phyloP scores from a whole-genome alignment of 2,797 vertebrate species.

The Aldrovandia affinis region DNA sequence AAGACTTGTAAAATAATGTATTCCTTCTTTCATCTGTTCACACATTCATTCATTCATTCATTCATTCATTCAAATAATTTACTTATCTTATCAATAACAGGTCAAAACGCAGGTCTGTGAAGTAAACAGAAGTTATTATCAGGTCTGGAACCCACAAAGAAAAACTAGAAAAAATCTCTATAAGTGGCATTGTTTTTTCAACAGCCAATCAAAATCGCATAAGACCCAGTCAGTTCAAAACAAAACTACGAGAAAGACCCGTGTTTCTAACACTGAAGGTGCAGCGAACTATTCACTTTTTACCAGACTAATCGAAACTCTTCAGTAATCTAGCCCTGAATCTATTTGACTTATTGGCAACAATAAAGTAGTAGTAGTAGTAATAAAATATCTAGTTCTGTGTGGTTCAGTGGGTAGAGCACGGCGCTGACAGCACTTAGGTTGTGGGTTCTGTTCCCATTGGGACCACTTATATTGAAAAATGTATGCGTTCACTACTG shows the following conservation, averaged over 20 bases:
- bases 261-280: neutral
- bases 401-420: too few relatives aligned
- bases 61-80: neutral
- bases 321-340: slow-evolving; percentile 68
- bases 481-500: too few relatives aligned
- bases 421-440: too few relatives aligned
- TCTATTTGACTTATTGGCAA: slow-evolving; percentile 70
- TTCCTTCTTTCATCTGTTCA: neutral
- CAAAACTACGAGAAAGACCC: neutral
- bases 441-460: too few relatives aligned
- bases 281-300: neutral
- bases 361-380: too few relatives aligned
- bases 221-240: neutral
- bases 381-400: slow-evolving; percentile 74
- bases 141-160: neutral
- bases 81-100: neutral
- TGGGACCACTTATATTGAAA: too few relatives aligned
- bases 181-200: neutral
- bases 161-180: neutral
- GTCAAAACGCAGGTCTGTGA: neutral
- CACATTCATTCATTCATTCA: neutral
- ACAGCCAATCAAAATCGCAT: neutral
- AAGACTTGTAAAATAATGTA: too few relatives aligned
- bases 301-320: slow-evolving; percentile 49
- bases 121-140: neutral